Evolutionary conservation across 1,140 invertebrate genomes (phyloP).

Genomic region (Ephestia elutella): DNA sequence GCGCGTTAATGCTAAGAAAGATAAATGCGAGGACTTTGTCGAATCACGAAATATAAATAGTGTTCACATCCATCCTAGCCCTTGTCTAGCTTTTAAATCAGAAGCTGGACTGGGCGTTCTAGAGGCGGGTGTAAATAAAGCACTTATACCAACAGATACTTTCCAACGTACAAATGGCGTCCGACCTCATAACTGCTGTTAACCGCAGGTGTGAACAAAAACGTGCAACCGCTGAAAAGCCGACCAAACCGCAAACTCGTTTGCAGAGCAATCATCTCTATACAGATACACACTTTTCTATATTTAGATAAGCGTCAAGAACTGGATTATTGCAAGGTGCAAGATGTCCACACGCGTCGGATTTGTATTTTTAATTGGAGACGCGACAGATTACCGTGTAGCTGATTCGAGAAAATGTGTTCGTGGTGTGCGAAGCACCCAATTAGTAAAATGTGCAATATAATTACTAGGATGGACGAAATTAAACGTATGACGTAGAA

Average conservation of each 20-base stretch:
- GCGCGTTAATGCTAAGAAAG: constrained; percentile 59
- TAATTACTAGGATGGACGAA: constrained; percentile 31
- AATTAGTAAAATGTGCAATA: constrained; percentile 30
- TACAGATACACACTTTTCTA: constrained; percentile 40
- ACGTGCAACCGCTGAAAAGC: constrained; percentile 41
- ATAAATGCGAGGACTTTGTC: constrained; percentile 55
- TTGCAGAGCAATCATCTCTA: constrained; percentile 46
- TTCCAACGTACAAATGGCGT: constrained; percentile 6
- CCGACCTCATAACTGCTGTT: constrained; percentile 35
- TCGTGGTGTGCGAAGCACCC: constrained; percentile 21
- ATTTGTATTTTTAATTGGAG: constrained; percentile 2
- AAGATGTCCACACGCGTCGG: constrained; percentile 33
- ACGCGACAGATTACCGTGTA: constrained; percentile 6
- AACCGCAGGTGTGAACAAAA: constrained; percentile 55
- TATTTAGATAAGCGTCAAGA: constrained; percentile 49
- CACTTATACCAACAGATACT: constrained; percentile 6
- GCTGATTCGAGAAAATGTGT: background rate
- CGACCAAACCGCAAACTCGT: constrained; percentile 47
- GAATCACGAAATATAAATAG: constrained; percentile 32
- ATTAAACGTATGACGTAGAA: constrained; percentile 44
- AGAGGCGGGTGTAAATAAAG: constrained; percentile 4
- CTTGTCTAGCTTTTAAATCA: constrained; percentile 18
- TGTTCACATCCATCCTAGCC: constrained; percentile 18
- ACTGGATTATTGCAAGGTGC: constrained; percentile 56
- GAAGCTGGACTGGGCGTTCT: constrained; percentile 16